Evolutionary conservation across 1,140 invertebrate species (phyloP), one percentile per base, ranked within the genome.

Genomic region (Tetraneura akinire): DNA sequence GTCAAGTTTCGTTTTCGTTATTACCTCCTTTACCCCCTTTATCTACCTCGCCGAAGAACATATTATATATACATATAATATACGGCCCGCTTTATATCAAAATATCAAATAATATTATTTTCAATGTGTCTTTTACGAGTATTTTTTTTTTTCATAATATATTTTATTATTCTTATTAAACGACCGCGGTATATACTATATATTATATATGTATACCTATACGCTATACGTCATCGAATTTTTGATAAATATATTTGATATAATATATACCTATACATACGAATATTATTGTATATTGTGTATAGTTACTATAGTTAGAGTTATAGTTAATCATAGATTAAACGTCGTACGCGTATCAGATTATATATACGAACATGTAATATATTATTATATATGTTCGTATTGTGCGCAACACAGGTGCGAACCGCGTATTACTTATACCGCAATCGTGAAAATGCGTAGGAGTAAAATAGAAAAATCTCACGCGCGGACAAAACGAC

Each of bases 1-100:
- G 74, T 78, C 74, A 78, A 78, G 55, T 78, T 78, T 78, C 74
- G 74, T 78, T 78, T 78, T 78, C 74, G 55, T 78, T 78, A 78
- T 62, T 49, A 9, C 23, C 45, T 70, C 66, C 23, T 49, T 70
- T 76, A 60, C 55, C 55, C 55, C 55, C 32, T 78, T 78, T 78
- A 62, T 78, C 55, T 42, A 18, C 37, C 55, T 55, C 29, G 1
- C 47, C 47, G 68, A 71, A 71, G 68, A 71, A 49, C 14, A 51
- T 55, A 55, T 51, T 73, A 29, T 26, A 53, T 73, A 29, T n/a
- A n/a, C 18, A 3, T 66, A 42, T 42, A 32, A 16, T 32, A n/a
- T 29, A 68, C 37, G 13, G 23, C 45, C 3, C 29, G 60, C 26
- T 5, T 26, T 66, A 66, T 64, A 18, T 64, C 62, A 9, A 18